Base-by-base conservation (phyloP, 1,140 invertebrate species). In the Linepithema humile region DNA sequence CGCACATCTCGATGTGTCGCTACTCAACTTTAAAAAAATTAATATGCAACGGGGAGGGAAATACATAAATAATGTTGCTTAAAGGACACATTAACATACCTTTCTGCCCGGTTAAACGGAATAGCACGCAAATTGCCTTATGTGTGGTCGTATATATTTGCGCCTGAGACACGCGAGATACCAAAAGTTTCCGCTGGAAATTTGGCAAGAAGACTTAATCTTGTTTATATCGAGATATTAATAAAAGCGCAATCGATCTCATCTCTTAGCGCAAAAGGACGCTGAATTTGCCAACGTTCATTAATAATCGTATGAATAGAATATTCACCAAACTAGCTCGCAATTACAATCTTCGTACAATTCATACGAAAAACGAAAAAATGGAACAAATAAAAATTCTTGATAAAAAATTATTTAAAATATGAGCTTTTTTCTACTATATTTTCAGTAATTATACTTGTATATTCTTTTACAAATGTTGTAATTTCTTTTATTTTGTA, bases 21-120 rank as follows among this genome's bases (percentile, higher is more conserved):
- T 23, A 32, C 38, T 50, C 60, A 62, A 60, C 43, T 85, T 45
- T 38, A 35, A 59, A 67, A 65, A 57, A 78, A 80, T 84, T 73
- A 82, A 82, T 77, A 84, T 84, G 55, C 35, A 85, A 70, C 55
- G 29, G 48, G 48, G 40, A 29, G 17, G 60, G 32, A 69, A 59
- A 86, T 84, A 80, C 62, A 85, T 84, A 80, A 84, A 15, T 80
- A 77, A 89, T 64, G 60, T 77, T n/a, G 6, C 48, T 60, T 59
- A 78, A 57, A 77, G 82, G 75, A 73, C 57, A 38, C 64, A 90
- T 90, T 90, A 90, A 77, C 89, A 90, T 89, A 89, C 85, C 57
- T 65, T 23, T 60, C 29, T 73, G 59, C 50, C 45, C 23, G 10
- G 64, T 82, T 69, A 67, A 83, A 85, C 10, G 72, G 60, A 82